A percentile compares a stretch with the other conserved stretches of the same genome.
These are phyloP conservation scores for Polymixis flavicincta DNA, from an alignment of 2,888 invertebrate genomes.

Conservation along the genomic window DNA sequence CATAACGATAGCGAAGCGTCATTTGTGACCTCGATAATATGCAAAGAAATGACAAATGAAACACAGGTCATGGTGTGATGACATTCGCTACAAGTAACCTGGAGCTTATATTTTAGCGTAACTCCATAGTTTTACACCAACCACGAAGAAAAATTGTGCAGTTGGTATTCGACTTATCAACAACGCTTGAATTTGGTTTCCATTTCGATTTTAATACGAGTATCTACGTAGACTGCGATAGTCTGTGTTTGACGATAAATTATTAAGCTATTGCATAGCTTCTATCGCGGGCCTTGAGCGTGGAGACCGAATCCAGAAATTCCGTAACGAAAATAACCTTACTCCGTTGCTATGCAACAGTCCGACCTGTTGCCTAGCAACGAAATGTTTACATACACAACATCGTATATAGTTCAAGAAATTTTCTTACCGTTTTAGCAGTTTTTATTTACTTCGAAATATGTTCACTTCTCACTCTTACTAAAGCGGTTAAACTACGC, in stretches of 20 bases:
- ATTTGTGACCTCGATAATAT: slow-evolving; percentile 35
- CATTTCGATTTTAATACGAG: slow-evolving; percentile 2
- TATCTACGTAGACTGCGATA: background rate
- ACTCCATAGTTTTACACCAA: background rate
- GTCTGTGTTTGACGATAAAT: background rate
- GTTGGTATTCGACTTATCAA: background rate
- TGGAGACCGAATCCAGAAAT: too few species aligned
- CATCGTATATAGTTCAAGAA: too few species aligned
- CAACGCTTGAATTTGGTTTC: background rate
- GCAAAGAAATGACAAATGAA: slow-evolving; percentile 30
- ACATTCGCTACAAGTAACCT: slow-evolving; percentile 11
- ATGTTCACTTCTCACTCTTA: too few species aligned
- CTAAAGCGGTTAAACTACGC: too few species aligned
- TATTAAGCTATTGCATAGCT: too few species aligned
- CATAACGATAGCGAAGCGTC: slow-evolving; percentile 22
- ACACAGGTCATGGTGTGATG: slow-evolving; percentile 14
- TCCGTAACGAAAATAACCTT: too few species aligned
- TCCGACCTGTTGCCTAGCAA: too few species aligned
- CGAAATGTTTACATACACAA: too few species aligned
- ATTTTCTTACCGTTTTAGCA: too few species aligned
- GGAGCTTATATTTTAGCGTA: slow-evolving; percentile 11
- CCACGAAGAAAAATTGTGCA: background rate
- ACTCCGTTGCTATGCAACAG: too few species aligned
- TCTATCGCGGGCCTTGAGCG: too few species aligned
- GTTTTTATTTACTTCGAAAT: too few species aligned